These are phyloP conservation scores for Zenarchopterus dispar DNA, from an alignment of 2,797 vertebrate species.

Conservation along the genomic window DNA sequence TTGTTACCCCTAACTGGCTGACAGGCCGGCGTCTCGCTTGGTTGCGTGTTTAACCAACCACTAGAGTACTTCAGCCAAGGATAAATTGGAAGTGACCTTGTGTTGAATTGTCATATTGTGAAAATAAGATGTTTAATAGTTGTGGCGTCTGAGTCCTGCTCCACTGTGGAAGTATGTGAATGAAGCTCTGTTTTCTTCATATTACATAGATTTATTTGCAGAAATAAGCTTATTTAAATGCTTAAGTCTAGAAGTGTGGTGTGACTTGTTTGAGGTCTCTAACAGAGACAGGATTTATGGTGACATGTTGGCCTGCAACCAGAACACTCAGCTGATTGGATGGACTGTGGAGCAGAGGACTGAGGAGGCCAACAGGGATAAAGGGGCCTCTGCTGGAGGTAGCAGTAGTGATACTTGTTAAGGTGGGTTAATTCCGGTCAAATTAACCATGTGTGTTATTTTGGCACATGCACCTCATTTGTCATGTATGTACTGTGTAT, in stretches of 20 bases:
- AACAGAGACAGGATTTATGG: conserved; percentile 30
- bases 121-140: background rate
- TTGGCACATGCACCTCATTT: conserved; percentile 20
- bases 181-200: background rate
- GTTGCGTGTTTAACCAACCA: conserved; percentile 50
- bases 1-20: conserved; percentile 40
- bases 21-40: conserved; percentile 39
- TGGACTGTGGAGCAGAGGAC: conserved; percentile 5
- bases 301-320: conserved; percentile 41
- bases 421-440: conserved; percentile 8
- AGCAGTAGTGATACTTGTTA: conserved; percentile 7
- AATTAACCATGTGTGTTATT: conserved; percentile 17
- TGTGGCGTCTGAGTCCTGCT: background rate
- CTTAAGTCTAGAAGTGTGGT: conserved; percentile 20
- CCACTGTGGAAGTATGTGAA: background rate
- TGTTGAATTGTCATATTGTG: background rate
- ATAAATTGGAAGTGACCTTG: conserved; percentile 45
- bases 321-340: conserved; percentile 69
- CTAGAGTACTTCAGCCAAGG: conserved; percentile 19
- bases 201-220: background rate
- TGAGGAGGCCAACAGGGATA: conserved; percentile 1
- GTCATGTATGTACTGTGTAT: conserved; percentile 3
- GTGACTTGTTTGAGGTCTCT: conserved; percentile 23
- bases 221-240: background rate
- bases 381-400: conserved; percentile 15